These are phyloP conservation scores for Hypsopygia costalis DNA, from an alignment of 2,888 invertebrate genomes.

Conservation along the genomic window DNA sequence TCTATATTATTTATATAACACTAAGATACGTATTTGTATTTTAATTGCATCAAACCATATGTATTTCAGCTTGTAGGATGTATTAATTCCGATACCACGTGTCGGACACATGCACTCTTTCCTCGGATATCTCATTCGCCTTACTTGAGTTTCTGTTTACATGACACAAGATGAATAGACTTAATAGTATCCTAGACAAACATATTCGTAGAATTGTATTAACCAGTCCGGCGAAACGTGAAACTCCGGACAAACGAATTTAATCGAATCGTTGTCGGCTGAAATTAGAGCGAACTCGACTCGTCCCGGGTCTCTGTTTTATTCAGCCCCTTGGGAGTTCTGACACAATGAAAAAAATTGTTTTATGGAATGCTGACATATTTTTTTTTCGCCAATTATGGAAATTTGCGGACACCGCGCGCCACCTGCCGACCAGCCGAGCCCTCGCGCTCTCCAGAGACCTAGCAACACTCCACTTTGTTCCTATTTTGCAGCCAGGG, in stretches of 20 bases:
- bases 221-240: slow-evolving; percentile 21
- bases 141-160: slow-evolving; percentile 24
- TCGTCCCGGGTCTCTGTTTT: slow-evolving; percentile 62
- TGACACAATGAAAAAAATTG: slow-evolving; percentile 66
- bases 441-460: slow-evolving; percentile 32
- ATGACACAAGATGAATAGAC: slow-evolving; percentile 11
- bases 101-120: slow-evolving; percentile 44
- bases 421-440: slow-evolving; percentile 49
- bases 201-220: slow-evolving; percentile 27
- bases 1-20: no score
- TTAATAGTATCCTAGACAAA: slow-evolving; percentile 14
- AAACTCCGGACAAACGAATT: slow-evolving; percentile 30
- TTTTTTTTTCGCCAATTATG: slow-evolving; percentile 63
- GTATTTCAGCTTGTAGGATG: slow-evolving; percentile 14
- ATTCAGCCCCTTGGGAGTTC: slow-evolving; percentile 65
- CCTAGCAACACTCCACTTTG: slow-evolving; percentile 29
- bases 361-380: slow-evolving; percentile 53
- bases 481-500: slow-evolving; percentile 40
- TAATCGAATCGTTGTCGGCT: slow-evolving; percentile 46
- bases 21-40: neutral
- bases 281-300: slow-evolving; percentile 60
- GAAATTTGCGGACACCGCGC: slow-evolving; percentile 53
- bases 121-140: slow-evolving; percentile 33
- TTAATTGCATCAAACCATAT: slow-evolving; percentile 1
- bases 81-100: slow-evolving; percentile 44